Conservation (phyloP, 2,113 vertebrate genomes). For the Chloropsis hardwickii region DNA sequence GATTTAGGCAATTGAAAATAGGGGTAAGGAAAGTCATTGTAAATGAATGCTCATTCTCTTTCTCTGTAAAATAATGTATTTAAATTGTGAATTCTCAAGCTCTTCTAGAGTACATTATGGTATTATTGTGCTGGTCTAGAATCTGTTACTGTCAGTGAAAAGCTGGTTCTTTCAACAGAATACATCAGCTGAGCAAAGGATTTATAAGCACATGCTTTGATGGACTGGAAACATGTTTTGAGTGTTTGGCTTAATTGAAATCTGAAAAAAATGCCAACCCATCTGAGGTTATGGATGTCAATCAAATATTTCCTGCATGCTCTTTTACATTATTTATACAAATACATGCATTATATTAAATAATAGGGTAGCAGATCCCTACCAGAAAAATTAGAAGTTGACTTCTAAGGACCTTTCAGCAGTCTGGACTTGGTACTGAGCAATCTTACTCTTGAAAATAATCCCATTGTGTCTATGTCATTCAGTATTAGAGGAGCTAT, state of each 20-base stretch:
- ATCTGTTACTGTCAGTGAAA: neutral
- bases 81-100: neutral
- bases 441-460: neutral
- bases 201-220: neutral
- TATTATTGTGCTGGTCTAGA: neutral
- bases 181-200: neutral
- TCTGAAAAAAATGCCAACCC: neutral
- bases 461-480: neutral
- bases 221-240: neutral
- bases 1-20: slow-evolving; percentile 21
- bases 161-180: neutral
- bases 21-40: neutral
- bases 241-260: neutral
- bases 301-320: neutral
- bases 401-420: neutral
- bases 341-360: neutral
- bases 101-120: neutral
- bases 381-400: neutral
- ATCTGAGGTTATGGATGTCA: neutral
- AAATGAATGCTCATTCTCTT: neutral
- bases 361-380: neutral
- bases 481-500: neutral
- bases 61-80: neutral
- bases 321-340: neutral
- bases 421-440: neutral